Percentiles rank a stretch among this genome's conserved stretches.
Conservation (phyloP, 2,888 invertebrate species). For the Thymelicus acteon region DNA sequence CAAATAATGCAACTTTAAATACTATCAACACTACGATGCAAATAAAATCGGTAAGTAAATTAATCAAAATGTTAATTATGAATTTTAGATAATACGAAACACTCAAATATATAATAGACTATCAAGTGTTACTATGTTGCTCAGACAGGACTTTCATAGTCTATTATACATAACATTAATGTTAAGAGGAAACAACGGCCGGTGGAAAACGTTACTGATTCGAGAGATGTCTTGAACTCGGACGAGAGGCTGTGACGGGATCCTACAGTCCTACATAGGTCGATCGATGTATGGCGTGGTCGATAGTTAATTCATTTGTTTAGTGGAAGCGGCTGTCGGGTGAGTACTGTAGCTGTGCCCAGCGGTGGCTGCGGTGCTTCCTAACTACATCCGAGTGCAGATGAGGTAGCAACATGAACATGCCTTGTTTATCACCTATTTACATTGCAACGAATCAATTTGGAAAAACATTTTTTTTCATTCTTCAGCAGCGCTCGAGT, state of each 20-base stretch:
- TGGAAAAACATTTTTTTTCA: conserved; percentile 1
- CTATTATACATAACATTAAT: conserved; percentile 56
- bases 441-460: conserved; percentile 16
- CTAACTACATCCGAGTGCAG: conserved; percentile 59
- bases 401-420: conserved; percentile 35
- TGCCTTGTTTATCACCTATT: conserved; percentile 20
- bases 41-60: conserved; percentile 65
- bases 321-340: conserved; percentile 75
- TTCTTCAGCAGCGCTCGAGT: not conserved
- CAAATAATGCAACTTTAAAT: conserved; percentile 81
- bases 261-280: not conserved
- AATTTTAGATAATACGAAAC: conserved; percentile 63
- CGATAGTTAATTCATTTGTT: conserved; percentile 78
- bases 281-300: conserved; percentile 53
- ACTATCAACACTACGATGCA: conserved; percentile 82
- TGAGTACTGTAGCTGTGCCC: conserved; percentile 63
- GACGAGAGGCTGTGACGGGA: conserved; percentile 32
- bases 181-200: conserved; percentile 60
- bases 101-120: conserved; percentile 60
- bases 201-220: conserved; percentile 77
- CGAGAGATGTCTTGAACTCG: conserved; percentile 42
- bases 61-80: conserved; percentile 76
- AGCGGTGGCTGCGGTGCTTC: conserved; percentile 42
- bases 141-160: conserved; percentile 49
- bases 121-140: conserved; percentile 37